Base-by-base conservation (phyloP, 92 coral and sea anemone genomes). In the Phenganax stokvisi region DNA sequence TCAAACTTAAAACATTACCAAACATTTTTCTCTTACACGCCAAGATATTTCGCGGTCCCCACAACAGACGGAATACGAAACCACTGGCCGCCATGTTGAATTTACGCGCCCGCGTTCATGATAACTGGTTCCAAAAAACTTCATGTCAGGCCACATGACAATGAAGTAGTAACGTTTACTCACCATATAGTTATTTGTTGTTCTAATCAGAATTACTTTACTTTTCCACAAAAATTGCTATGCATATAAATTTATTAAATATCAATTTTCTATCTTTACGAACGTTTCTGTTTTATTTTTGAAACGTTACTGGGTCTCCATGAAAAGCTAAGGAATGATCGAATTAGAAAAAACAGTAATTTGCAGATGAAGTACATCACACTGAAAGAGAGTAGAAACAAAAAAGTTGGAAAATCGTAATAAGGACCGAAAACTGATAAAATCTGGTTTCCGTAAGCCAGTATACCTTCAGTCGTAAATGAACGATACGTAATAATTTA, bases 121-220 rank as follows among this genome's bases (percentile, higher is more conserved):
- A 66, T 66, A 47, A 7, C 51, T 25, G 10, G 5, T 7, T 5
- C 47, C 72, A 51, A 30, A 1, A 66, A 1, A 66, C 72, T 66
- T 66, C 72, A 66, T 66, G 72, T 6, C 67, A 37, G 12, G 25
- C 72, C 31, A 20, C 72, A 66, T 66, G 72, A 66, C 67, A 13
- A 7, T 17, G 20, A 13, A 61, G 5, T 17, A 37, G 47, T 37
- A 37, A 37, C 25, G 25, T 20, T 20, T 20, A 20, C 25, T 20
- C 25, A 20, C 25, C 25, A 20, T 20, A 20, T 20, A 20, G 25
- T 20, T 37, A 37, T 37, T 37, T 37, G 47, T 37, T 37, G 5
- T 37, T 37, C 47, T 37, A 37, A 37, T 37, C 47, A 37, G 47
- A 37, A 5, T 37, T 37, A 37, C 47, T 37, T 37, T 37, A 37